Evolutionary conservation across 2,888 invertebrate genomes (phyloP).

Genomic region (Drosophila atripex): DNA sequence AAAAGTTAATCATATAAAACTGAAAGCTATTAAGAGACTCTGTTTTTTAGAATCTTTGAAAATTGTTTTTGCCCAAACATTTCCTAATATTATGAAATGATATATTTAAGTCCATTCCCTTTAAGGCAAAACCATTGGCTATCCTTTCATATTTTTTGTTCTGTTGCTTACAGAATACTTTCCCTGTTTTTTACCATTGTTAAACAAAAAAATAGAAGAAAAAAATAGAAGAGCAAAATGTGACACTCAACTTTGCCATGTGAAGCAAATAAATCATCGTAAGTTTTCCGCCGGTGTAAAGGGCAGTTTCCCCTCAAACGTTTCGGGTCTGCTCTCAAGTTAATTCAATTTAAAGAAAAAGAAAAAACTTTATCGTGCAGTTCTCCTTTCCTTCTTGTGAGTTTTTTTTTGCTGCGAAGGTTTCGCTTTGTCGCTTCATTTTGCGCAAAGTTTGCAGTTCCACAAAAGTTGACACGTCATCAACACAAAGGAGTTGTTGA

Average conservation of each 20-base stretch:
- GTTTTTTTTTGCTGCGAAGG: slow-evolving; percentile 41
- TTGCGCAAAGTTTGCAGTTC: slow-evolving; percentile 65
- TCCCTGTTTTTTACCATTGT: background rate
- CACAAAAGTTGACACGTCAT: slow-evolving; percentile 73
- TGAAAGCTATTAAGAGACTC: background rate
- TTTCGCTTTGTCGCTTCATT: slow-evolving; percentile 68
- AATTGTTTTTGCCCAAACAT: background rate
- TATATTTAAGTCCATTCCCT: background rate
- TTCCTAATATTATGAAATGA: background rate
- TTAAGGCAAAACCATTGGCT: background rate
- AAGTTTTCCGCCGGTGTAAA: slow-evolving; percentile 73
- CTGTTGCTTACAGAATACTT: slow-evolving; percentile 1
- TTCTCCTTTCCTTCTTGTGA: slow-evolving; percentile 35
- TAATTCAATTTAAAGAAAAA: slow-evolving; percentile 70
- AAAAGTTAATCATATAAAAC: background rate
- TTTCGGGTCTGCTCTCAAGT: slow-evolving; percentile 59
- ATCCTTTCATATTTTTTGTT: background rate
- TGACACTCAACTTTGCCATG: slow-evolving; percentile 75
- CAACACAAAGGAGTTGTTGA: slow-evolving; percentile 59
- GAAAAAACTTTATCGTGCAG: slow-evolving; percentile 67
- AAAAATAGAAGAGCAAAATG: slow-evolving; percentile 39
- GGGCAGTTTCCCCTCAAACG: slow-evolving; percentile 33
- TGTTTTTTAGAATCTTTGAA: background rate
- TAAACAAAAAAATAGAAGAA: background rate
- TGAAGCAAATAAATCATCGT: slow-evolving; percentile 75